Conservation (phyloP, 2,797 vertebrate genomes). For the Parotocinclus haroldoi region DNA sequence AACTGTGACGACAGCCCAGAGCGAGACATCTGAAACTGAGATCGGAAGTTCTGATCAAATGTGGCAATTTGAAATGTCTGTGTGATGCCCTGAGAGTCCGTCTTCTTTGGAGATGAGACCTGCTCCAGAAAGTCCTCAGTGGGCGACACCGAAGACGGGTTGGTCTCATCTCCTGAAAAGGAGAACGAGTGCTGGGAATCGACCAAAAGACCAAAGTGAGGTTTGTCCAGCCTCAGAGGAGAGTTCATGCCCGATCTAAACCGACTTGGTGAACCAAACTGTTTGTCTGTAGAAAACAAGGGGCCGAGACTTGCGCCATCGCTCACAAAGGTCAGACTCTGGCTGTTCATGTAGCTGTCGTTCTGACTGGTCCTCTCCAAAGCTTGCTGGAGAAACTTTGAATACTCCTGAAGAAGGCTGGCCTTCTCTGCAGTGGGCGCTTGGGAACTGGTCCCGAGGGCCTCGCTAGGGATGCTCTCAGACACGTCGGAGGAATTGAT, state of each 20-base stretch:
- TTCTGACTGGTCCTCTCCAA: slow-evolving; percentile 99
- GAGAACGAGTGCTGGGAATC: slow-evolving; percentile 97
- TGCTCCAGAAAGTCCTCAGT: slow-evolving; percentile 96
- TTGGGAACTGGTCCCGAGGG: slow-evolving; percentile 78
- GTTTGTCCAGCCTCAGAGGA: slow-evolving; percentile 93
- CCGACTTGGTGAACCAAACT: slow-evolving; percentile 88
- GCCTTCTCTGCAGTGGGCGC: slow-evolving; percentile 91
- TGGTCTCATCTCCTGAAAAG: slow-evolving; percentile 94
- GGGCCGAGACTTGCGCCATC: slow-evolving; percentile 89
- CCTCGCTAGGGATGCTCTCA: slow-evolving; percentile 82
- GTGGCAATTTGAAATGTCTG: slow-evolving; percentile 95
- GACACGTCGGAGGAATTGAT: slow-evolving; percentile 94
- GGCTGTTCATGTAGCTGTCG: slow-evolving; percentile 96
- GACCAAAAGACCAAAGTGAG: slow-evolving; percentile 93
- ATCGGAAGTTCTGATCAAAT: slow-evolving; percentile 95
- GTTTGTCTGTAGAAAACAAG: slow-evolving; percentile 94
- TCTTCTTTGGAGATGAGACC: slow-evolving; percentile 95
- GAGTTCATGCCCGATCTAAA: slow-evolving; percentile 94
- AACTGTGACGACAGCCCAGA: slow-evolving; percentile 90
- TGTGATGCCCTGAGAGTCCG: slow-evolving; percentile 86
- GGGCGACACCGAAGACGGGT: slow-evolving; percentile 87
- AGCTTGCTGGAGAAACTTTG: slow-evolving; percentile 97
- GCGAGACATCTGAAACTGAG: slow-evolving; percentile 88
- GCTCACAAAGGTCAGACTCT: slow-evolving; percentile 93
- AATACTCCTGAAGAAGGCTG: slow-evolving; percentile 97